Evolutionary conservation across 2,888 invertebrate species (phyloP).

Genomic region (Deilephila porcellus): DNA sequence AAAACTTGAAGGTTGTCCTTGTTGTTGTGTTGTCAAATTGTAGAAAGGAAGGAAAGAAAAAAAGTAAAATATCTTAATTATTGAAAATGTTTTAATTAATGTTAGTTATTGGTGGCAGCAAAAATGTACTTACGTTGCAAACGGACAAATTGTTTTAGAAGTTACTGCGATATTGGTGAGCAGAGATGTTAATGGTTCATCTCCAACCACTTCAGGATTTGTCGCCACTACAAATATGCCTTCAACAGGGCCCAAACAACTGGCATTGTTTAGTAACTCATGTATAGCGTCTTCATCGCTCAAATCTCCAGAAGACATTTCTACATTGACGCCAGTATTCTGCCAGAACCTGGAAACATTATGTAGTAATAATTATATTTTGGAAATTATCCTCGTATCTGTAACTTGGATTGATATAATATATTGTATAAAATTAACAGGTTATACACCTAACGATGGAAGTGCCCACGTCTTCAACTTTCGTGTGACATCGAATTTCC

Average conservation of each 20-base stretch:
- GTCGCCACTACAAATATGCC: constrained; percentile 10
- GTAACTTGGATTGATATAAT: no score
- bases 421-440: no score
- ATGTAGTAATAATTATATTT: neutral
- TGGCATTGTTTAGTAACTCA: constrained; percentile 30
- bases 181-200: neutral
- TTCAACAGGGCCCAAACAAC: constrained; percentile 29
- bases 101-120: neutral
- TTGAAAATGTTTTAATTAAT: no score
- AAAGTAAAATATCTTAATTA: no score
- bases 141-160: constrained; percentile 8
- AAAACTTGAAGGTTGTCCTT: no score
- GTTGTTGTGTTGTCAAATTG: no score
- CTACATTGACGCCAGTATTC: constrained; percentile 37
- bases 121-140: constrained; percentile 19
- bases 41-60: no score
- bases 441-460: no score
- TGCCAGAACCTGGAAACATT: constrained; percentile 42
- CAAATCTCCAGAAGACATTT: constrained; percentile 34
- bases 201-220: neutral
- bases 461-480: no score
- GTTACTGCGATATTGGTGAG: neutral
- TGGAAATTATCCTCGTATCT: neutral
- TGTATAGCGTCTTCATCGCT: constrained; percentile 27
- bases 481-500: no score